Evolutionary conservation across 2,888 invertebrate genomes (phyloP), one percentile per base, ranked within the genome.

Genomic region (Biston stratarius): DNA sequence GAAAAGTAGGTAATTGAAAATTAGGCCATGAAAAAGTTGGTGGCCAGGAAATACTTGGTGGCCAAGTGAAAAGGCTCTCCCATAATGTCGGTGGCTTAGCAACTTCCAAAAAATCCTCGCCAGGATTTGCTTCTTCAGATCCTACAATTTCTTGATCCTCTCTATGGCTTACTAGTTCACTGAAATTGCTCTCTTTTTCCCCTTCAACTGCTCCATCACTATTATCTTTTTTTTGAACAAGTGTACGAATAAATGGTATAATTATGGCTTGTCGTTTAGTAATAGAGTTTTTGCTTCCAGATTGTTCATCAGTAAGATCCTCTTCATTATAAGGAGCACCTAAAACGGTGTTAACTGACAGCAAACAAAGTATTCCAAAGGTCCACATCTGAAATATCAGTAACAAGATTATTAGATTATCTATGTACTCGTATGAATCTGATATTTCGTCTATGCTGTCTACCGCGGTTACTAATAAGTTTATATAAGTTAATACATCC

Each of bases 341-440:
- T 38, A 83, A 64, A 11, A 86, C 86, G 55, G 73, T 62, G 6
- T 76, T 76, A 49, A 76, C 69, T 6, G 79, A 77, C 10, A 82
- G 64, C 48, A 89, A 70, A 71, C 81, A 86, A 8, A 89, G 44
- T 12, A 83, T 57, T 11, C 74, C 77, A 44, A 84, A 12, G 0
- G 75, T 40, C 65, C 77, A 70, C 87, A 88, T 87, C 88, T 87
- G 76, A 40, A 81, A 83, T 56, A 67, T 24, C 12, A 70, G 61
- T 33, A 70, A 49, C 42, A 24, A 33, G 5, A 10, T 24, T 0
- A 38, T 24, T 55, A 38, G 2, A 14, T 33, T 12, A 11, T 5
- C 15, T 5, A 15, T 47, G 0, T 14, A 14, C 15, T 7, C 3
- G 14, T 5, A 15, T 24, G 8, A 3, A 47, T 15, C 47, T 9